Conservation (phyloP, 2,888 invertebrate species). For the Mayetiola destructor region DNA sequence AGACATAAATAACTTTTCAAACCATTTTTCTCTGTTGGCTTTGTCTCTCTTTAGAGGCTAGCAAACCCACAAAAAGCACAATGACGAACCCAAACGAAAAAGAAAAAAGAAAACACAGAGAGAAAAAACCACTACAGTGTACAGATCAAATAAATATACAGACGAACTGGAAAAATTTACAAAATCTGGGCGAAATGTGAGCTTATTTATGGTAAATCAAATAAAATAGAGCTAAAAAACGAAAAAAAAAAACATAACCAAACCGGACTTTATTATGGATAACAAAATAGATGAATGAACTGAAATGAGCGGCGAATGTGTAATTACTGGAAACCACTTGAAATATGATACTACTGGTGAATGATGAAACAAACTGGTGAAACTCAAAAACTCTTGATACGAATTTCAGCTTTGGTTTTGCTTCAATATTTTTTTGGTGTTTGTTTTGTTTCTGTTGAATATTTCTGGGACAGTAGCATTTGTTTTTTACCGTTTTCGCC, state of each 20-base stretch:
- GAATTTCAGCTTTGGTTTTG: too few relatives aligned
- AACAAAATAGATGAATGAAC: neutral
- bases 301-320: neutral
- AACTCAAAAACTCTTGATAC: too few relatives aligned
- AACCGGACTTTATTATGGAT: too few relatives aligned
- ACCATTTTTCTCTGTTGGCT: neutral
- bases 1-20: constrained; percentile 2
- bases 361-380: constrained; percentile 4
- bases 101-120: too few relatives aligned
- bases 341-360: too few relatives aligned
- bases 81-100: too few relatives aligned
- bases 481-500: too few relatives aligned
- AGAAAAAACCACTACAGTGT: too few relatives aligned
- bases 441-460: too few relatives aligned
- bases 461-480: too few relatives aligned
- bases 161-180: neutral
- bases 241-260: neutral
- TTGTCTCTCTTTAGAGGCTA: neutral
- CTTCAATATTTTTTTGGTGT: too few relatives aligned
- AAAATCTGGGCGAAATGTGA: neutral
- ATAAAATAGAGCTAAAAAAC: constrained; percentile 2
- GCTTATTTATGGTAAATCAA: constrained; percentile 12
- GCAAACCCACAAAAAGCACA: constrained; percentile 5
- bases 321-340: constrained; percentile 2
- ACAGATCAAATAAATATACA: neutral